A percentile compares a stretch with the other conserved stretches of the same genome.
These are phyloP conservation scores for Schrankia costaestrigalis DNA, from an alignment of 2,888 invertebrate species.

Conservation along the genomic window DNA sequence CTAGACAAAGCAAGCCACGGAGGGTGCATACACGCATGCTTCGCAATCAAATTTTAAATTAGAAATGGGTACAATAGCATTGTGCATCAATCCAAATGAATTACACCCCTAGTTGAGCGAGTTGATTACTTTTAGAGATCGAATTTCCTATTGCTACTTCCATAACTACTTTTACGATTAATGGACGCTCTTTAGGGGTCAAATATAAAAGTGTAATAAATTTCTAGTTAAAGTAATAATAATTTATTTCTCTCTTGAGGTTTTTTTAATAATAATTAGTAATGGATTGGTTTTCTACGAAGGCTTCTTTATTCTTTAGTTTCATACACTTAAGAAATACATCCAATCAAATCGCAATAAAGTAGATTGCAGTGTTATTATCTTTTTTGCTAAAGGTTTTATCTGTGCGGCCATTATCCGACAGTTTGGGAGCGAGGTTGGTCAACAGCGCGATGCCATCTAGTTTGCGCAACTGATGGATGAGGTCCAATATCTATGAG, in stretches of 20 bases:
- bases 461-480: conserved; percentile 45
- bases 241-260: background rate
- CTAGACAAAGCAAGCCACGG: conserved; percentile 21
- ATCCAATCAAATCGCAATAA: conserved; percentile 20
- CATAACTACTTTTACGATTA: conserved; percentile 18
- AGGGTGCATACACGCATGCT: conserved; percentile 25
- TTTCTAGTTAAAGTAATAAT: conserved; percentile 5
- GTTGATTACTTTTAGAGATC: conserved; percentile 47
- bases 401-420: conserved; percentile 24
- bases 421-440: conserved; percentile 30
- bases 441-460: conserved; percentile 27
- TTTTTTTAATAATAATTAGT: conserved; percentile 8
- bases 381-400: conserved; percentile 26
- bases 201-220: conserved; percentile 14
- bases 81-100: conserved; percentile 43
- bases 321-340: conserved; percentile 19
- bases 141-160: conserved; percentile 27
- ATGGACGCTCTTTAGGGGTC: conserved; percentile 8
- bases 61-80: conserved; percentile 46
- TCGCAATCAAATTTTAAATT: conserved; percentile 57
- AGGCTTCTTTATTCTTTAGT: conserved; percentile 11
- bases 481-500: conserved; percentile 38
- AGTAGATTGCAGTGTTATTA: conserved; percentile 27
- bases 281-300: conserved; percentile 8
- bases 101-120: conserved; percentile 38